phyloP scores from a whole-genome alignment of 2,888 invertebrate species.

The Drosophila demipolita region DNA sequence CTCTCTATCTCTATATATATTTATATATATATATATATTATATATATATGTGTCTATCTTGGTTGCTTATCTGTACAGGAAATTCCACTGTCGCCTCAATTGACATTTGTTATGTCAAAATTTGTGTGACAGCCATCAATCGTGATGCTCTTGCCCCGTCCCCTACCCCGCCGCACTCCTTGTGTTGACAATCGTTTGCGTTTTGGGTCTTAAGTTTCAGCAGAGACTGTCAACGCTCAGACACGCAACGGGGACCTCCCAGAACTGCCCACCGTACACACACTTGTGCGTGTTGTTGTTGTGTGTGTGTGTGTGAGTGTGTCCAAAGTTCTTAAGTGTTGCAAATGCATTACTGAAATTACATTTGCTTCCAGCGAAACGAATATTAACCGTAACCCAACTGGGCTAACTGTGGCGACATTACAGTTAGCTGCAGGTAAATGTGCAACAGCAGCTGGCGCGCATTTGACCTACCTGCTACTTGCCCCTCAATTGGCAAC shows the following conservation, averaged over 20 bases:
- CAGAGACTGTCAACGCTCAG: conserved; percentile 43
- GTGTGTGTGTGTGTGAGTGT: background rate
- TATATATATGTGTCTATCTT: background rate
- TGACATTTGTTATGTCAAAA: conserved; percentile 79
- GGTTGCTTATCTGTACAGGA: conserved; percentile 42
- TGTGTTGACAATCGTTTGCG: conserved; percentile 66
- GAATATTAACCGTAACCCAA: conserved; percentile 39
- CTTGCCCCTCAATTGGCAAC: conserved; percentile 64
- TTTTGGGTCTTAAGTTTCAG: conserved; percentile 48
- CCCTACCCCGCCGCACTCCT: too few relatives aligned
- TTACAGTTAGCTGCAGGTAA: conserved; percentile 2
- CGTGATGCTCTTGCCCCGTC: conserved; percentile 34
- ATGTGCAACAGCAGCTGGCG: conserved; percentile 4
- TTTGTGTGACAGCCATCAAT: conserved; percentile 77
- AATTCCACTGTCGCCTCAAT: conserved; percentile 53
- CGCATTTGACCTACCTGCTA: conserved; percentile 31
- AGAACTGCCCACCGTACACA: conserved; percentile 34
- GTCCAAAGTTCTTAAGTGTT: conserved; percentile 57
- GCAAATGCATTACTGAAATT: conserved; percentile 67
- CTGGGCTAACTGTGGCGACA: conserved; percentile 26
- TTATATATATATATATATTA: background rate
- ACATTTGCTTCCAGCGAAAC: conserved; percentile 38
- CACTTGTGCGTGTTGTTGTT: background rate
- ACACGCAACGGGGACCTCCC: conserved; percentile 67
- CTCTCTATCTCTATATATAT: background rate